phyloP scores from a whole-genome alignment of 2,797 vertebrate species.

The Crenichthys baileyi region DNA sequence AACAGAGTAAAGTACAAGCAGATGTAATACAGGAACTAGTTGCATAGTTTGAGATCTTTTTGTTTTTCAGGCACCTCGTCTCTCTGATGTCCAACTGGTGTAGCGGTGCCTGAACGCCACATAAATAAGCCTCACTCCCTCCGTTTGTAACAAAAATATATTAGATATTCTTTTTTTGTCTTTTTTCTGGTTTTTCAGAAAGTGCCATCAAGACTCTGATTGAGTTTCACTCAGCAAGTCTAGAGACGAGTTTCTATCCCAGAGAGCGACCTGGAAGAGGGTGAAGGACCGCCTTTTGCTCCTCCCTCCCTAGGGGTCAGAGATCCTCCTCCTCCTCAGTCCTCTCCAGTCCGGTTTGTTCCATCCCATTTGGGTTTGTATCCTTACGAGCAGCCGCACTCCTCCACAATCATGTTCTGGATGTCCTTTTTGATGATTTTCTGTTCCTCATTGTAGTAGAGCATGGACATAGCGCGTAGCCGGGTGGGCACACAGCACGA shows the following conservation, averaged over 20 bases:
- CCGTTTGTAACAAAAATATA: constrained; percentile 86
- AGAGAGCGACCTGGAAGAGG: constrained; percentile 32
- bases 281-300: neutral
- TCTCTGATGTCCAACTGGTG: constrained; percentile 72
- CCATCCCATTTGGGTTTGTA: neutral
- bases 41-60: constrained; percentile 94
- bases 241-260: constrained; percentile 29
- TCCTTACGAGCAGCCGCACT: constrained; percentile 95
- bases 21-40: constrained; percentile 87
- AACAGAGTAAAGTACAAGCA: constrained; percentile 57
- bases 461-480: constrained; percentile 97
- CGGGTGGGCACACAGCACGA: constrained; percentile 97
- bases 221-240: constrained; percentile 67
- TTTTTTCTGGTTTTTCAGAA: constrained; percentile 72
- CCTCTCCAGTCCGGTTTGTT: constrained; percentile 26
- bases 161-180: constrained; percentile 78
- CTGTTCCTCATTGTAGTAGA: constrained; percentile 97
- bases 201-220: constrained; percentile 75
- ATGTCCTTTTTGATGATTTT: constrained; percentile 99
- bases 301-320: constrained; percentile 12
- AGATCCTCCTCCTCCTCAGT: constrained; percentile 22
- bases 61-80: constrained; percentile 89
- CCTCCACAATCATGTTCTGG: constrained; percentile 98
- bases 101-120: constrained; percentile 63
- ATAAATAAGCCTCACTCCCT: constrained; percentile 83